Base-by-base conservation (phyloP, 1,140 invertebrate genomes). In the Drosophila ercepeae region DNA sequence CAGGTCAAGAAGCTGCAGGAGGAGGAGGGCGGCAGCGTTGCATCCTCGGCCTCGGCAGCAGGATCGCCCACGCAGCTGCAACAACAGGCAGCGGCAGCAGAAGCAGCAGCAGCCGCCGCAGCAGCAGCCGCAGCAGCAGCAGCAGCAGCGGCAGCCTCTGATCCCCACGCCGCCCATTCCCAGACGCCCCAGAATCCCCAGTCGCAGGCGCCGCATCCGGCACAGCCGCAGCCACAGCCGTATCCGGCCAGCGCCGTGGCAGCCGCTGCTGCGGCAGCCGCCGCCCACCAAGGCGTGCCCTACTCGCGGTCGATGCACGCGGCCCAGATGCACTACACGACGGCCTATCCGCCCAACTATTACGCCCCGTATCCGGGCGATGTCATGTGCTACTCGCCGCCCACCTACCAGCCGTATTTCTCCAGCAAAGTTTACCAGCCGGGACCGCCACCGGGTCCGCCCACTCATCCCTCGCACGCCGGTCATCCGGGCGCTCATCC, bases 341-440 rank as follows among this genome's bases (percentile, higher is more conserved):
- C 92, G 68, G 83, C 91, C 45, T 91, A 91, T 77, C 93, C 93
- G 63, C 92, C 93, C 55, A 93, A 94, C 78, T 94, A 94, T 48
- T 91, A 91, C 57, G 55, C 89, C 29, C 89, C 90, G 57, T 91
- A 91, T 83, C 90, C 89, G 55, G 75, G 79, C 53, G 90, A 91
- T 67, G 90, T 90, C 64, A 92, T 94, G 78, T 94, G 93, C 91
- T 94, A 94, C 84, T 93, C 93, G 64, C 93, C 93, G 51, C 93
- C 94, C 58, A 73, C 89, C 50, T 94, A 92, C 71, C 92, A 92
- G 79, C 88, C 92, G 18, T 91, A 91, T 34, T 91, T 91, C 58
- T 54, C 90, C 34, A 78, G 88, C 79, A 91, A 91, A 71, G 88
- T 90, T 6, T 91, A 91, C 52, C 90, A 91, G 68, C 88, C 83